Evolutionary conservation across 2,888 invertebrate genomes (phyloP).

Genomic region (Noctua janthe): DNA sequence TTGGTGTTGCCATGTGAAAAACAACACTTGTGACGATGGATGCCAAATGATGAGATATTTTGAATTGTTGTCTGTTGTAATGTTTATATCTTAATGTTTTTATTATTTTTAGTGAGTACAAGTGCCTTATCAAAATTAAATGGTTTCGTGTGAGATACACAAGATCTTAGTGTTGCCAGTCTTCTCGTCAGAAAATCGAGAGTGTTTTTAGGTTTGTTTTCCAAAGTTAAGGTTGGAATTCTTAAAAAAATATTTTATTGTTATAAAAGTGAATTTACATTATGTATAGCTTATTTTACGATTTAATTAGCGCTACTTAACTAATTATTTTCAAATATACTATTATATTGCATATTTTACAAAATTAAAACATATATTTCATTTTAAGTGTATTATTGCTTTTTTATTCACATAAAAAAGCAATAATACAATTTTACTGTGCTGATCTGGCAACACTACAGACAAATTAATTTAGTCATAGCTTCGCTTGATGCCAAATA

Average conservation of each 20-base stretch:
- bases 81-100: constrained; percentile 67
- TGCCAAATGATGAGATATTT: constrained; percentile 82
- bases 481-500: constrained; percentile 71
- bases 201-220: not conserved
- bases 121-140: constrained; percentile 73
- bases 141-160: constrained; percentile 46
- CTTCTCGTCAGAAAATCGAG: not conserved
- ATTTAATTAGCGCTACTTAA: not conserved
- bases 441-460: constrained; percentile 62
- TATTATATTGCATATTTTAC: not conserved
- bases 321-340: not conserved
- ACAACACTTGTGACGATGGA: constrained; percentile 76
- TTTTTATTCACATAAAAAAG: not conserved
- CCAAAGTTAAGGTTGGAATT: not conserved
- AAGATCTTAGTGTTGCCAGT: constrained; percentile 64
- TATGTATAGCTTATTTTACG: constrained; percentile 10
- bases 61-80: constrained; percentile 78
- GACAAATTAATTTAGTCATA: constrained; percentile 63
- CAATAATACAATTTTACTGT: not conserved
- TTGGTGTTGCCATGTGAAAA: constrained; percentile 78
- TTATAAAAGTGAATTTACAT: not conserved
- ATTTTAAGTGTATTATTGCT: too few species aligned
- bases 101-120: constrained; percentile 68
- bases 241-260: not conserved
- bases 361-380: not conserved